These are phyloP conservation scores for Trachymyrmex septentrionalis DNA, from an alignment of 1,140 invertebrate species.

Conservation along the genomic window DNA sequence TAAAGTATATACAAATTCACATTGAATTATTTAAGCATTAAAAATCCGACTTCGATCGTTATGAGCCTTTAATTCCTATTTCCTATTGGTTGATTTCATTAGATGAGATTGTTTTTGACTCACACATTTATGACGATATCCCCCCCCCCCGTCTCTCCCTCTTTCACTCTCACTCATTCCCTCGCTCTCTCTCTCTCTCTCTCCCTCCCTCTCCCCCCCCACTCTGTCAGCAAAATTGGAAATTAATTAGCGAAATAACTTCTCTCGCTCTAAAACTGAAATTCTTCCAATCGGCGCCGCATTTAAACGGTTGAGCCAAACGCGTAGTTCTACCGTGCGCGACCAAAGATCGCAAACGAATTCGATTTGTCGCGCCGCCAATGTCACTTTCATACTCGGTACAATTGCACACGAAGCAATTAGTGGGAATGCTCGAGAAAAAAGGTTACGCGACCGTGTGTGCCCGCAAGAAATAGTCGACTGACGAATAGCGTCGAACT, in stretches of 20 bases:
- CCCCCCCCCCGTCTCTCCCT: no score
- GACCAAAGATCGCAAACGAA: slow-evolving; percentile 53
- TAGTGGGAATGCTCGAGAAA: slow-evolving; percentile 34
- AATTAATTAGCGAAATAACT: slow-evolving; percentile 57
- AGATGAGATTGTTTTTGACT: no score
- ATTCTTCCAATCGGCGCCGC: background rate
- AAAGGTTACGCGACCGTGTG: background rate
- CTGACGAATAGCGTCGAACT: slow-evolving; percentile 55
- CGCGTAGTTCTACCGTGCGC: background rate
- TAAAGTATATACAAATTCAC: no score
- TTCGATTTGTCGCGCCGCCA: slow-evolving; percentile 48
- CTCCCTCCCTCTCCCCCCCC: background rate
- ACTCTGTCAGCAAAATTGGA: slow-evolving; percentile 29
- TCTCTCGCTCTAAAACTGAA: background rate
- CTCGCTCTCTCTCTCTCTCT: background rate
- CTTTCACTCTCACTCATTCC: no score
- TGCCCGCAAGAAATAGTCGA: background rate
- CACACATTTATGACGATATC: no score
- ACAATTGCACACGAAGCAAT: slow-evolving; percentile 55
- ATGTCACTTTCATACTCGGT: slow-evolving; percentile 38
- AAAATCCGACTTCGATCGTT: no score
- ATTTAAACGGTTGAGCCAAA: slow-evolving; percentile 31
- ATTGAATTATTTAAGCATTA: no score
- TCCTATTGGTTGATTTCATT: no score
- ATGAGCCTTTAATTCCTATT: no score